phyloP scores from a whole-genome alignment of 2,113 vertebrate genomes.

The Gallinago paraguaiae region DNA sequence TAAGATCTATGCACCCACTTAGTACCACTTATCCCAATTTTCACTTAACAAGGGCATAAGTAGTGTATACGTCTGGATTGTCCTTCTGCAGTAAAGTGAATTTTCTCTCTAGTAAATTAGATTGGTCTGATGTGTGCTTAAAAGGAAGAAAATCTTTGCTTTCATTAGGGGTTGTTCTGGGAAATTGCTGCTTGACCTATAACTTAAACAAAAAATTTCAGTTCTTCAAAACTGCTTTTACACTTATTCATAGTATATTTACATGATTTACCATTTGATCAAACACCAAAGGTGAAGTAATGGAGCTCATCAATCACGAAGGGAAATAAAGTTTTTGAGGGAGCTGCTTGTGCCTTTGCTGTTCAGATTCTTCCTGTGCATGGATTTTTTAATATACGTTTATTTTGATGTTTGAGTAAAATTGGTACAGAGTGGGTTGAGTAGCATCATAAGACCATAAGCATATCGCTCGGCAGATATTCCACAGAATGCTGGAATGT shows the following conservation, averaged over 20 bases:
- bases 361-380: background rate
- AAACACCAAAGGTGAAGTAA: background rate
- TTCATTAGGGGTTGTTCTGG: slow-evolving; percentile 42
- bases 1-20: slow-evolving; percentile 68
- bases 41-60: slow-evolving; percentile 62
- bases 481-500: background rate
- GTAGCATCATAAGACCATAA: slow-evolving; percentile 48
- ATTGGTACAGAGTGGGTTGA: slow-evolving; percentile 34
- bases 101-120: slow-evolving; percentile 65
- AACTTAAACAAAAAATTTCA: slow-evolving; percentile 36
- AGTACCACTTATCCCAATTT: slow-evolving; percentile 67
- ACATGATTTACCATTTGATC: slow-evolving; percentile 7
- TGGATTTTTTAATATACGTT: background rate
- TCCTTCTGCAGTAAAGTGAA: slow-evolving; percentile 61
- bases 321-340: background rate
- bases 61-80: slow-evolving; percentile 42
- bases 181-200: slow-evolving; percentile 47
- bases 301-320: background rate
- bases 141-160: slow-evolving; percentile 56
- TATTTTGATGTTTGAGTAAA: slow-evolving; percentile 56
- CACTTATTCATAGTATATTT: background rate
- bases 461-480: background rate
- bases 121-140: slow-evolving; percentile 60
- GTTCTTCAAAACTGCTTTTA: background rate
- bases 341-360: background rate